phyloP scores from a whole-genome alignment of 2,797 vertebrate genomes.

The Hippocampus kuda region DNA sequence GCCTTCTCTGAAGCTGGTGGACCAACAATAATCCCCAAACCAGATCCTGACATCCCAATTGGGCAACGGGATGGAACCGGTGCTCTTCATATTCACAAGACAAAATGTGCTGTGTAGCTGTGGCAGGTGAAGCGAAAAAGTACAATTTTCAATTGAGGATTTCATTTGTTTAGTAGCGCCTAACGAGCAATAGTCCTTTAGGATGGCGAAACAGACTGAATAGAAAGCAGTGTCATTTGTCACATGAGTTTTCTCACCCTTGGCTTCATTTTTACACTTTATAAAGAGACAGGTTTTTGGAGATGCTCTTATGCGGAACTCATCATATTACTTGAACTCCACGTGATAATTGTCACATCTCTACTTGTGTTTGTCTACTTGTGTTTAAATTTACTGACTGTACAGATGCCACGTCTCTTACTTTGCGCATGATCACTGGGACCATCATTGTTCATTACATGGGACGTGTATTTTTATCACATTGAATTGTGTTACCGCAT shows the following conservation, averaged over 20 bases:
- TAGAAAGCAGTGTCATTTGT: not conserved
- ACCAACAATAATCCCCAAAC: constrained; percentile 78
- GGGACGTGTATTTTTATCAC: not conserved
- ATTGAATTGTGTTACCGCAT: too few relatives aligned
- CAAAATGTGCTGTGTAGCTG: constrained; percentile 77
- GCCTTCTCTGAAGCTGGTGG: constrained; percentile 73
- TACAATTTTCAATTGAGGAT: too few relatives aligned
- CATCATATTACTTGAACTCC: not conserved
- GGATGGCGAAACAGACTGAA: not conserved
- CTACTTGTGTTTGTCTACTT: not conserved
- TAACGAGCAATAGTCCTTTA: not conserved
- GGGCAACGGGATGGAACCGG: constrained; percentile 80
- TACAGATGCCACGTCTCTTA: not conserved
- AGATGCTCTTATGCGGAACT: not conserved
- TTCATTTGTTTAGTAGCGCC: not conserved
- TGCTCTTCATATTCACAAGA: constrained; percentile 75
- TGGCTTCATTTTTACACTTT: not conserved
- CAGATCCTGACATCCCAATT: constrained; percentile 72
- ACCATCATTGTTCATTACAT: not conserved
- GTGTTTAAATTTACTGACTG: not conserved
- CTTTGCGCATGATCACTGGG: not conserved
- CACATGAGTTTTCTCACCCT: not conserved
- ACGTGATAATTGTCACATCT: not conserved
- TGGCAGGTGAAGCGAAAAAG: constrained; percentile 50
- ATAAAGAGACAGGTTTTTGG: not conserved